Evolutionary conservation across 2,797 vertebrate genomes (phyloP), one percentile per base, ranked within the genome.

Genomic region (Rhinella marina): DNA sequence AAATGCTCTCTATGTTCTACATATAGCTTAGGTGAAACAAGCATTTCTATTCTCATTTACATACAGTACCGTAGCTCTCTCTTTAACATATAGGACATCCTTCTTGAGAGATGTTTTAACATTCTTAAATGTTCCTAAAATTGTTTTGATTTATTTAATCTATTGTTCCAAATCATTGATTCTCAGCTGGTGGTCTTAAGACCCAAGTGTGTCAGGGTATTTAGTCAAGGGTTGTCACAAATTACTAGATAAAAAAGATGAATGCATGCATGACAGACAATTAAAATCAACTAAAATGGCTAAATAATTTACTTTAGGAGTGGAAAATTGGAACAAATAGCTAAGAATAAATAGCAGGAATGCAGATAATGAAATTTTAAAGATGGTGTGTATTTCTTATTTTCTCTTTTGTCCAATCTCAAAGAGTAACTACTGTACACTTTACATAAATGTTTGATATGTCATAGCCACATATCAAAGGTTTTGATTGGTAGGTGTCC

Each of bases 111-210:
- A 7, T 29, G 11, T 57, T 79, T n/a, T 59, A 14, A 57, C 25
- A 79, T 32, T 57, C 25, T 29, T 9, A 78, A 54, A 79, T 79
- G 25, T 79, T 19, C 54, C 19, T 79, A 56, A 79, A 57, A 57
- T 79, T 57, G 0, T 57, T 78, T 56, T 78, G 16, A 57, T 57
- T 59, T 57, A 57, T 50, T 29, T 57, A 27, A 10, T 21, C 27
- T 79, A 54, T 77, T 48, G 54, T 79, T 79, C 77, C 21, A 29
- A 57, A 79, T 29, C 54, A 57, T 13, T 27, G 54, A 79, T 57
- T 79, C 54, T 59, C 54, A 56, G 54, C 52, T 56, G 52, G 14
- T 7, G 25, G 76, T 2, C 76, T 56, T 57, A 54, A 57, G 25
- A 57, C 54, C 54, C 8, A 57, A 29, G 14, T 29, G 76, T 79